Evolutionary conservation across 35 echinoderm and acorn worm genomes (phyloP).

Genomic region (Nesometra sesokonis): DNA sequence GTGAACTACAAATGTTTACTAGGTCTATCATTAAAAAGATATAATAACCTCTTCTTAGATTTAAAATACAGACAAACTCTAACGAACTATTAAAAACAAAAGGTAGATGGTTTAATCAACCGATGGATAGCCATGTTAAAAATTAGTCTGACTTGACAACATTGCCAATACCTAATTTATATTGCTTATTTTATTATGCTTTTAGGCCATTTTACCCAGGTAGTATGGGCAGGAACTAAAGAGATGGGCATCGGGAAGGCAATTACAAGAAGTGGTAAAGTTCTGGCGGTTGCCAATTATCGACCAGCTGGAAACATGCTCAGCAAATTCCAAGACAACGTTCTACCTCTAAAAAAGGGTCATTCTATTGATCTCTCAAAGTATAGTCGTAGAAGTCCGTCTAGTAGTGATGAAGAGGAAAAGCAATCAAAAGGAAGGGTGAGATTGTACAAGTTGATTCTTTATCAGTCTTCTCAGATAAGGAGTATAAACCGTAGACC

Average conservation of each 20-base stretch:
- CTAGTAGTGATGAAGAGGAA: neutral
- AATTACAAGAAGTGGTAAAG: neutral
- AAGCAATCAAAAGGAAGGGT: neutral
- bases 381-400: neutral
- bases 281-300: neutral
- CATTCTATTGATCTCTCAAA: neutral
- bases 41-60: too few relatives aligned
- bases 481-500: too few relatives aligned
- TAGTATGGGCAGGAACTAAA: neutral
- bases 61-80: too few relatives aligned
- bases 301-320: neutral
- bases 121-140: too few relatives aligned
- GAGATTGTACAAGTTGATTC: neutral
- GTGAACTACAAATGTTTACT: too few relatives aligned
- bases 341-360: neutral
- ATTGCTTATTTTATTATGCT: too few relatives aligned
- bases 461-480: too few relatives aligned
- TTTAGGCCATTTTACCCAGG: conserved; percentile 14
- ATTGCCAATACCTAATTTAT: too few relatives aligned
- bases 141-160: too few relatives aligned
- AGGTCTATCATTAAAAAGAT: too few relatives aligned
- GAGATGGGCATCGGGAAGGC: neutral
- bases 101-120: too few relatives aligned
- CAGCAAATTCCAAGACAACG: neutral
- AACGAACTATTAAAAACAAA: too few relatives aligned